These are phyloP conservation scores for Lagopus leucura DNA, from an alignment of 2,113 vertebrate species.

Conservation along the genomic window DNA sequence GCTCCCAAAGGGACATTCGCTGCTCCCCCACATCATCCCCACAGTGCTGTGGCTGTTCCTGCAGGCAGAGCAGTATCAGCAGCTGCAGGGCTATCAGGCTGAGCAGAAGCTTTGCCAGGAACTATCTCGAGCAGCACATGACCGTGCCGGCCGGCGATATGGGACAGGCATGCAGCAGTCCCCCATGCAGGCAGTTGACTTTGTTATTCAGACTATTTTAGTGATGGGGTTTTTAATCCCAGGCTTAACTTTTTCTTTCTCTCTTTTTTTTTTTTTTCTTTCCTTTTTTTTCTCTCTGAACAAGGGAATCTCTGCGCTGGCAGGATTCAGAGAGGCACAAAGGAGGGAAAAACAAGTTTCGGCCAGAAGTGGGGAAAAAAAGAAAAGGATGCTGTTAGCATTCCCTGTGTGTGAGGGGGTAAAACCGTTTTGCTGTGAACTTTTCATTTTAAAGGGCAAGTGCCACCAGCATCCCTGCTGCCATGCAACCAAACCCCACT, in stretches of 20 bases:
- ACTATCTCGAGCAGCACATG: conserved; percentile 53
- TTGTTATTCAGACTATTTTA: conserved; percentile 64
- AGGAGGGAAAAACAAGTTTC: background rate
- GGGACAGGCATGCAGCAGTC: conserved; percentile 55
- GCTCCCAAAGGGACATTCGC: background rate
- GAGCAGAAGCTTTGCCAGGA: conserved; percentile 68
- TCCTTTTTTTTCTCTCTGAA: conserved; percentile 32
- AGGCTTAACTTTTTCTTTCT: conserved; percentile 7
- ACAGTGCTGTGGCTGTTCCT: background rate
- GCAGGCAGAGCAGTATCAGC: conserved; percentile 43
- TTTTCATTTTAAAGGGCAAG: conserved; percentile 19
- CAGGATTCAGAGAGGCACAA: conserved; percentile 61
- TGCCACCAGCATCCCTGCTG: background rate
- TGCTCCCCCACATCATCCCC: background rate
- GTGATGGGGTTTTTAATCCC: conserved; percentile 55
- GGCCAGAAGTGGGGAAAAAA: background rate
- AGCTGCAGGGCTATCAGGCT: conserved; percentile 60
- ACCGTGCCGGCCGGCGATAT: background rate
- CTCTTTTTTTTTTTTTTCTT: background rate
- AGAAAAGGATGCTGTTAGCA: conserved; percentile 54
- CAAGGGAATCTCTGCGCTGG: conserved; percentile 67
- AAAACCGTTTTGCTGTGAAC: conserved; percentile 43
- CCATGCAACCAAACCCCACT: background rate
- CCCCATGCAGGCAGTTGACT: conserved; percentile 40
- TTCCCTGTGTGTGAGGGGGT: background rate